Evolutionary conservation across 30 jellyfish, hydroid and myxozoan genomes (phyloP).

Genomic region (Chironex yamaguchii): DNA sequence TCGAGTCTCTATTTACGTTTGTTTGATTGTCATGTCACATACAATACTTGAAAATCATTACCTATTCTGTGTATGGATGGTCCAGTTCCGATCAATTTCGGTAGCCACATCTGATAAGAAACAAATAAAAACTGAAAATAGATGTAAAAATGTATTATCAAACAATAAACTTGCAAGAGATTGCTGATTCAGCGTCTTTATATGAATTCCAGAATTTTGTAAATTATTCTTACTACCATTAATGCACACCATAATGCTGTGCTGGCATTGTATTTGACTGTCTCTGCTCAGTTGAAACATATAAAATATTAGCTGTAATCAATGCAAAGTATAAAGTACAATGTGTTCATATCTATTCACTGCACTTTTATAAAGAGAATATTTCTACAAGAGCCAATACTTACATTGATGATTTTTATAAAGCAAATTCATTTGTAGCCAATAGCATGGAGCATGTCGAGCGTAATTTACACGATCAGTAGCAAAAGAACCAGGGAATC

Average conservation of each 20-base stretch:
- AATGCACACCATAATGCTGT: too few relatives aligned
- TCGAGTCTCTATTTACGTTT: slow-evolving; percentile 78
- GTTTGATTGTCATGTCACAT: slow-evolving; percentile 76
- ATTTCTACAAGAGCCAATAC: not conserved
- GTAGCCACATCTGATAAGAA: slow-evolving; percentile 34
- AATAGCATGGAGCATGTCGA: slow-evolving; percentile 67
- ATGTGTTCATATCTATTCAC: too few relatives aligned
- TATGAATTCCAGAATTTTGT: not conserved
- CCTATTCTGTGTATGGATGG: slow-evolving; percentile 66
- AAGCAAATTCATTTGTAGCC: slow-evolving; percentile 57
- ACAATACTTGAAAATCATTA: slow-evolving; percentile 70
- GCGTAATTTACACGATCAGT: slow-evolving; percentile 62
- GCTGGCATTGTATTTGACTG: too few relatives aligned
- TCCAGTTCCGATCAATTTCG: slow-evolving; percentile 50
- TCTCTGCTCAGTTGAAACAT: too few relatives aligned
- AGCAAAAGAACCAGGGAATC: slow-evolving; percentile 82
- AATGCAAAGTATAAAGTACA: too few relatives aligned
- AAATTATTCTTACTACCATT: too few relatives aligned
- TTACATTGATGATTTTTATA: slow-evolving; percentile 79
- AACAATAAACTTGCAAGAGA: too few relatives aligned
- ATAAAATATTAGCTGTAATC: too few relatives aligned
- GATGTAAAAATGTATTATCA: too few relatives aligned
- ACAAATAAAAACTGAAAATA: too few relatives aligned
- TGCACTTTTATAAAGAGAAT: too few relatives aligned
- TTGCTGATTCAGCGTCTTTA: not conserved